phyloP scores from a whole-genome alignment of 2,888 invertebrate genomes.

The Agonopterix subpropinquella region DNA sequence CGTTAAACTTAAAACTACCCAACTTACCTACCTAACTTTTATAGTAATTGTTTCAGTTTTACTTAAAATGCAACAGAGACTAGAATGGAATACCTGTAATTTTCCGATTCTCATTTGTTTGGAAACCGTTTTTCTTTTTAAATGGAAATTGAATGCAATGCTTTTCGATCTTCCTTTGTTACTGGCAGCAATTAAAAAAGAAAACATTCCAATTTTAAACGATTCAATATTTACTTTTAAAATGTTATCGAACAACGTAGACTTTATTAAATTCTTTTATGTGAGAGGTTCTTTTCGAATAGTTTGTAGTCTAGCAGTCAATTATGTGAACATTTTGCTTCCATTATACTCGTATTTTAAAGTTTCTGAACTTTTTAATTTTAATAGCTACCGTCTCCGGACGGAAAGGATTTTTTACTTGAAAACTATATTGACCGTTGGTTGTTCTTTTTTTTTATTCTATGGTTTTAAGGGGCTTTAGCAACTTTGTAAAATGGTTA shows the following conservation, averaged over 20 bases:
- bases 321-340: too few relatives aligned
- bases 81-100: neutral
- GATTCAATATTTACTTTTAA: constrained; percentile 20
- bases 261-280: neutral
- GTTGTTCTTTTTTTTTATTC: too few relatives aligned
- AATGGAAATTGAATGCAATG: constrained; percentile 34
- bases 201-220: constrained; percentile 34
- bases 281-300: neutral
- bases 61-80: neutral
- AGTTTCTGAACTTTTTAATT: too few relatives aligned
- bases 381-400: too few relatives aligned
- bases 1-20: neutral
- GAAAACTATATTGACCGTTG: too few relatives aligned
- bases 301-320: neutral
- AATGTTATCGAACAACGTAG: neutral
- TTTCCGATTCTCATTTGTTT: constrained; percentile 2
- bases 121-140: constrained; percentile 31
- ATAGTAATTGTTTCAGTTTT: neutral
- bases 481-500: too few relatives aligned
- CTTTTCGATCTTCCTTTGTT: constrained; percentile 51
- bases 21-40: neutral
- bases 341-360: too few relatives aligned
- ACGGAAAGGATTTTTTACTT: too few relatives aligned
- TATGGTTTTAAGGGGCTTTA: too few relatives aligned
- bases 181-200: constrained; percentile 49